Base-by-base conservation (phyloP, 1,140 invertebrate species). In the Bathynomus jamesi region DNA sequence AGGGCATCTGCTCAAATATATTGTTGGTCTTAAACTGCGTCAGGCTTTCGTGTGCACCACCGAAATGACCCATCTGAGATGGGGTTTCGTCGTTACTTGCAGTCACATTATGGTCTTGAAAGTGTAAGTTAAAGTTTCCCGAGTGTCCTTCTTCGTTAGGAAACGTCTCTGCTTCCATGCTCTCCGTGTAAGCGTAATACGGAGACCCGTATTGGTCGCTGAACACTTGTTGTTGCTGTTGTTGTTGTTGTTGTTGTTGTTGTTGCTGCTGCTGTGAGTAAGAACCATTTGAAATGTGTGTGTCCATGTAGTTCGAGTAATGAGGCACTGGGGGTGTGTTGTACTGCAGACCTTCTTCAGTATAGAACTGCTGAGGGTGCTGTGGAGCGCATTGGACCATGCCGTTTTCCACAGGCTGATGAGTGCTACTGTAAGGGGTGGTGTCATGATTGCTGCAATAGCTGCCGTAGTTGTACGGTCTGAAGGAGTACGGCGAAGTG, bases 1-100 rank as follows among this genome's bases (percentile, higher is more conserved):
- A 27, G 13, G 70, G 7, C 67, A 10, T 25, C n/a, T 70, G 61
- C 10, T 28, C 75, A 53, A 21, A 53, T 53, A 17, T 11, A 53
- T 53, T 53, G 21, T 17, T 17, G 5, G 5, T 1, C 13, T 53
- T 53, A 2, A 1, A 11, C 2, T 53, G 40, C 13, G 40, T 3
- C 13, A 53, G 5, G 5, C 40, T 2, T 53, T 17, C 1, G 5
- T 53, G 2, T 53, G 40, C 11, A 53, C 21, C 1, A 53, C 21
- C n/a, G n/a, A 21, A 53, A 21, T 3, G 40, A 17, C 21, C 21
- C 13, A 53, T 17, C 2, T 53, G 40, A 17, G 5, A 53, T 21
- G 21, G 2, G 40, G 21, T 53, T 53, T 53, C 21, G 40, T 53
- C 13, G 40, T n/a, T 53, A 5, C 40, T 53, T 11, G 40, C 2